Evolutionary conservation across 2,797 vertebrate species (phyloP).

Genomic region (Falco naumanni): DNA sequence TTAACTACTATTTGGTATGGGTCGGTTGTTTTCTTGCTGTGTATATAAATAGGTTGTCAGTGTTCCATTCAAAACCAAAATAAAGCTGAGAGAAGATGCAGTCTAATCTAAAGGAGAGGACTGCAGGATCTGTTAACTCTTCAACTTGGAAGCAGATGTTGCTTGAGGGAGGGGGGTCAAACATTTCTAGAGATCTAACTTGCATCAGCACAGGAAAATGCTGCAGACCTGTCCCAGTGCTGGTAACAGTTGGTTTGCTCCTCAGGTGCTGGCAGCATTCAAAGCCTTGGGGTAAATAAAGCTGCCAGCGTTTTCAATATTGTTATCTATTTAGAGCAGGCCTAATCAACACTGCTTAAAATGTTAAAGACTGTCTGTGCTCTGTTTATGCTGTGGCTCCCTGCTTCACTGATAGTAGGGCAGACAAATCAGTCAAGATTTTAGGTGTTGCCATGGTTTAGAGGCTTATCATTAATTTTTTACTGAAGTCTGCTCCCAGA

Average conservation of each 20-base stretch:
- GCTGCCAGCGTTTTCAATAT: background rate
- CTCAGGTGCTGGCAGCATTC: background rate
- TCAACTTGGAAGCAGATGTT: background rate
- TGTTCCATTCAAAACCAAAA: background rate
- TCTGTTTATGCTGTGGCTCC: background rate
- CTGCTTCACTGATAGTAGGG: background rate
- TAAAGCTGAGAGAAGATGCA: background rate
- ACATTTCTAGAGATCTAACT: background rate
- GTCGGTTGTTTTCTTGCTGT: background rate
- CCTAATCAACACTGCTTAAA: conserved; percentile 2
- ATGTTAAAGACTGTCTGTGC: background rate
- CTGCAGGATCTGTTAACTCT: background rate
- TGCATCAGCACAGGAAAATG: background rate
- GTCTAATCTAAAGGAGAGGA: background rate
- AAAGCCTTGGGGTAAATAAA: background rate
- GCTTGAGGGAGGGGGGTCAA: background rate
- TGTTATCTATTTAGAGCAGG: conserved; percentile 12
- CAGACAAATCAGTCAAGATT: background rate
- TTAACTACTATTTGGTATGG: background rate
- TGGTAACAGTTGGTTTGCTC: background rate
- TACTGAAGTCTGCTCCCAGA: background rate
- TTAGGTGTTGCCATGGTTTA: background rate
- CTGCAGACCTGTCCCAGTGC: background rate
- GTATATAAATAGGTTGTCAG: background rate
- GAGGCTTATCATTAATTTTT: background rate